Evolutionary conservation across 2,113 vertebrate genomes (phyloP), one percentile per base, ranked within the genome.

Genomic region (Athene cunicularia): DNA sequence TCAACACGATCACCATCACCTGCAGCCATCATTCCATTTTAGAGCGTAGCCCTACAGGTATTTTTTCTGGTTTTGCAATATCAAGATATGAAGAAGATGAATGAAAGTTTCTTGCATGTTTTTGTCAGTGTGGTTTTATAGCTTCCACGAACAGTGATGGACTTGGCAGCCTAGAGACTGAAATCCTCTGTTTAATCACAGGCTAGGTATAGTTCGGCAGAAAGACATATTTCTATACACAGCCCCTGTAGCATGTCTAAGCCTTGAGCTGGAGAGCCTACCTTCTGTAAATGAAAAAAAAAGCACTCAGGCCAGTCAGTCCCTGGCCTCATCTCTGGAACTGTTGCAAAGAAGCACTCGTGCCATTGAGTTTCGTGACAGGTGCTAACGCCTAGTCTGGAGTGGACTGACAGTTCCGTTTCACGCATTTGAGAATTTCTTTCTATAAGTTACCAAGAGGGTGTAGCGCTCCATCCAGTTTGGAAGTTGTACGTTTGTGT

Each of bases 141-240:
- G 62, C 84, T 97, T 28, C 77, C 53, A 6, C 10, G 23, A 90
- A 90, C 74, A 62, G 87, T 73, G 81, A 89, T 91, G 89, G 93
- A 93, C 87, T 88, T 93, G 77, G 86, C 90, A 96, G 95, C 92
- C 82, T 75, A 24, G 92, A 90, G 90, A 95, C 91, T 73, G 80
- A 96, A 97, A 96, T 93, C 60, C 87, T 97, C 92, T 80, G 66
- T 95, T 97, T 94, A 97, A 93, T 97, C 95, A 94, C 85, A 93
- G 66, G n/a, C 60, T 41, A 76, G 91, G 45, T 91, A 20, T 22
- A 93, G 83, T 89, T 85, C 89, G 82, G 33, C 80, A 90, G 77
- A 27, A 93, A 93, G 77, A 81, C 47, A 17, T 45, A 35, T 88
- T 96, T 96, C 88, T 76, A 1, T 79, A 82, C 66, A 27, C 37